phyloP scores from a whole-genome alignment of 2,888 invertebrate species.

The Amiota minor region DNA sequence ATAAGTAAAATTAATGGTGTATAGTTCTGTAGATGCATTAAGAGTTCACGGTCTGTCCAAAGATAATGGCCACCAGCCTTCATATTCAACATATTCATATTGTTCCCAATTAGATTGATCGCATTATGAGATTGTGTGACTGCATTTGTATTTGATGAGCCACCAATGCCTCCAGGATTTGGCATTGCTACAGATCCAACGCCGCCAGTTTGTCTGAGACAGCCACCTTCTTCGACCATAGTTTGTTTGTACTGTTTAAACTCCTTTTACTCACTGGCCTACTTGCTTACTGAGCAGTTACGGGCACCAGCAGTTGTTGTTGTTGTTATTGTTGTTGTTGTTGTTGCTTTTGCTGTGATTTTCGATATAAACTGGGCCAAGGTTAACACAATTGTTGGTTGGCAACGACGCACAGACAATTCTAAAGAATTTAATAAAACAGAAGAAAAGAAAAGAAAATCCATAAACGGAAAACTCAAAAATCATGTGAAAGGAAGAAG shows the following conservation, averaged over 20 bases:
- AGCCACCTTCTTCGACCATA: constrained; percentile 61
- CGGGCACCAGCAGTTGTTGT: not conserved
- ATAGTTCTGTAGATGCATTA: constrained; percentile 68
- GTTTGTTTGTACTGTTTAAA: not conserved
- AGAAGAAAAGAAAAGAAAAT: not conserved
- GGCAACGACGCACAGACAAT: not conserved
- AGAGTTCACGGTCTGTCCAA: constrained; percentile 64
- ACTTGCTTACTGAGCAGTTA: not conserved
- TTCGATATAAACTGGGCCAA: constrained; percentile 51
- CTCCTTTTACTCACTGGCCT: not conserved
- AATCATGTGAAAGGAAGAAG: too few relatives aligned
- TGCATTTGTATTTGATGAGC: constrained; percentile 33
- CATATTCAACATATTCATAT: constrained; percentile 56
- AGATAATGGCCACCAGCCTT: constrained; percentile 54
- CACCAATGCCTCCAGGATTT: constrained; percentile 39
- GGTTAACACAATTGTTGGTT: constrained; percentile 33
- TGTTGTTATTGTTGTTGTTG: not conserved
- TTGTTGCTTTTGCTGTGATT: constrained; percentile 36
- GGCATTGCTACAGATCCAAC: constrained; percentile 51
- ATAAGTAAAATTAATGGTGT: constrained; percentile 65
- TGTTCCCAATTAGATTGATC: constrained; percentile 41
- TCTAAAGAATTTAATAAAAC: not conserved
- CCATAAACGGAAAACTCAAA: too few relatives aligned
- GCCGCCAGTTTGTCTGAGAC: constrained; percentile 60
- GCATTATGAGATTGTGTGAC: constrained; percentile 32